phyloP scores from a whole-genome alignment of 2,113 vertebrate genomes.

The Phainopepla nitens region DNA sequence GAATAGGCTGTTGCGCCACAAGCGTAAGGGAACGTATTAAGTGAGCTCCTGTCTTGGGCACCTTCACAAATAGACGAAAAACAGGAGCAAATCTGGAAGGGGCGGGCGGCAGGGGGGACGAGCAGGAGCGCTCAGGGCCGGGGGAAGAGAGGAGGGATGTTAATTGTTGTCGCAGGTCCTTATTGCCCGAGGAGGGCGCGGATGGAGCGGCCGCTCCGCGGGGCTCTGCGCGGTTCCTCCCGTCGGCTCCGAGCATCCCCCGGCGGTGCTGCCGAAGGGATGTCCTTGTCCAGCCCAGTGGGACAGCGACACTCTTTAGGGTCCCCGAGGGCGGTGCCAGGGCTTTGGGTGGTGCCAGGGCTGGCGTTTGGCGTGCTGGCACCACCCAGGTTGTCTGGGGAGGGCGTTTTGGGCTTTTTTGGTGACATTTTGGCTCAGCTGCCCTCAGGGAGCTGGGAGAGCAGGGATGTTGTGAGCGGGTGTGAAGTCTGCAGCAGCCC shows the following conservation, averaged over 20 bases:
- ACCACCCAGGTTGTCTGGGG: not conserved
- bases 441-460: not conserved
- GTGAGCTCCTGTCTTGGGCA: conserved; percentile 85
- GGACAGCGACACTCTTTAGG: rapidly evolving
- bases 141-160: conserved; percentile 71
- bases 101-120: conserved; percentile 12
- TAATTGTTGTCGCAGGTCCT: conserved; percentile 68
- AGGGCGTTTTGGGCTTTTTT: not conserved
- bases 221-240: conserved; percentile 42
- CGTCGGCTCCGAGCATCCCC: rapidly evolving
- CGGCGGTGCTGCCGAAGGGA: rapidly evolving
- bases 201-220: conserved; percentile 28
- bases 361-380: not conserved
- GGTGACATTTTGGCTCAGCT: not conserved
- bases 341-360: not conserved
- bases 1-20: conserved; percentile 95
- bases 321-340: not conserved
- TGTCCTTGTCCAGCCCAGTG: rapidly evolving
- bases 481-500: not conserved
- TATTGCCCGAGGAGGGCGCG: conserved; percentile 43
- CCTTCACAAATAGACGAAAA: conserved; percentile 83
- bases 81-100: conserved; percentile 52
- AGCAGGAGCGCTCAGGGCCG: conserved; percentile 52
- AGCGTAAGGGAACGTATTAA: conserved; percentile 86
- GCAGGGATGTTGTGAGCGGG: not conserved